Conservation (phyloP, 2,797 vertebrate species). For the Neomorphus geoffroyi region DNA sequence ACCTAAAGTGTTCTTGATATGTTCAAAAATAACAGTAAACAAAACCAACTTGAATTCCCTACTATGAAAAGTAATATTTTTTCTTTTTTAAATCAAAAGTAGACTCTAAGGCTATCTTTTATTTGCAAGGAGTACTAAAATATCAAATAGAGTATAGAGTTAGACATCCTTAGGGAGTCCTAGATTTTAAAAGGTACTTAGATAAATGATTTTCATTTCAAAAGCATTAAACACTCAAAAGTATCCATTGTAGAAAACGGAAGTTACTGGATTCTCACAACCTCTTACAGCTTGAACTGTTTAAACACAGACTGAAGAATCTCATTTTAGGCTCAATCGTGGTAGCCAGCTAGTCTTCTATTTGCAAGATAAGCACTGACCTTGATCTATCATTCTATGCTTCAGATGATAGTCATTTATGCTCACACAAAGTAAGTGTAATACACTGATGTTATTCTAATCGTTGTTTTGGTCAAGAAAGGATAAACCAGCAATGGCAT, state of each 20-base stretch:
- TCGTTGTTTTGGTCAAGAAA: not conserved
- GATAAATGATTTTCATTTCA: not conserved
- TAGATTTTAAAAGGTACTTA: not conserved
- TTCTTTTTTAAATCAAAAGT: not conserved
- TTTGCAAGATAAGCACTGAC: not conserved
- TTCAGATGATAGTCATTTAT: not conserved
- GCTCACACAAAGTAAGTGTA: not conserved
- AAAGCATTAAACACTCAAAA: not conserved
- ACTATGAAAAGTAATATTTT: not conserved
- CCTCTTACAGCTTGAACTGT: not conserved
- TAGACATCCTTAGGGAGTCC: not conserved
- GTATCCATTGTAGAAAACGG: not conserved
- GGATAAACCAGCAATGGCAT: not conserved
- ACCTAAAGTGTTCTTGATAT: not conserved
- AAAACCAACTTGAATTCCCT: not conserved
- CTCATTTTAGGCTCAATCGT: slow-evolving; percentile 12
- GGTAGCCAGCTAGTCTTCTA: not conserved
- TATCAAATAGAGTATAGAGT: not conserved
- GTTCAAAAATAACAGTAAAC: not conserved
- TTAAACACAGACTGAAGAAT: not conserved
- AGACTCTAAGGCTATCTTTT: not conserved
- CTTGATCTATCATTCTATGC: not conserved
- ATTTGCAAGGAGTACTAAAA: not conserved
- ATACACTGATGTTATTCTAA: not conserved
- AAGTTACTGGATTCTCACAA: not conserved